These are phyloP conservation scores for Buathra laborator DNA, from an alignment of 2,888 invertebrate species.

Conservation along the genomic window DNA sequence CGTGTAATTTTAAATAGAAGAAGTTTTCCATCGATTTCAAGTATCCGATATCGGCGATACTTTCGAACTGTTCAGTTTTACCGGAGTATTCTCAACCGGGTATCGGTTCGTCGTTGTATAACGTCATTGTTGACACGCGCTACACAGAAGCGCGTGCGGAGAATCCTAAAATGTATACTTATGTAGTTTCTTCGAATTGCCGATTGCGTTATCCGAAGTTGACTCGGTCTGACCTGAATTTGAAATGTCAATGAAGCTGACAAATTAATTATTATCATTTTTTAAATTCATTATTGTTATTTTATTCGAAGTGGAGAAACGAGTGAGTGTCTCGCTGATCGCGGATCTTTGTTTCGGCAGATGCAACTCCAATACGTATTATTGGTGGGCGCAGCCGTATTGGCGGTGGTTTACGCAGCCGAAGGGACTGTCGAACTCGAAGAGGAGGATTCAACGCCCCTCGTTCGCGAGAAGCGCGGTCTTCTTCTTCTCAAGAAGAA, in stretches of 20 bases:
- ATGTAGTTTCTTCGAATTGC: background rate
- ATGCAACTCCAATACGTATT: constrained; percentile 71
- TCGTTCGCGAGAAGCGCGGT: constrained; percentile 71
- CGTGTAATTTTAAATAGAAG: background rate
- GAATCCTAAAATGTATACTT: constrained; percentile 2
- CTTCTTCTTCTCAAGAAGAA: constrained; percentile 72
- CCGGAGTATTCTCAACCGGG: background rate
- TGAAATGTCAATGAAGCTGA: background rate
- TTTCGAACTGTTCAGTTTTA: background rate
- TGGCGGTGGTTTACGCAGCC: constrained; percentile 71
- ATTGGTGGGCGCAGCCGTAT: constrained; percentile 61
- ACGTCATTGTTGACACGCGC: constrained; percentile 19
- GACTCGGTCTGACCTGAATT: background rate
- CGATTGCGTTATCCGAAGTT: background rate
- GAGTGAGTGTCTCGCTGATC: background rate
- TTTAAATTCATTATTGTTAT: background rate
- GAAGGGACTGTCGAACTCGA: constrained; percentile 1
- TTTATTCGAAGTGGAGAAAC: background rate
- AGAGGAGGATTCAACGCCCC: constrained; percentile 3
- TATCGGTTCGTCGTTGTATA: background rate
- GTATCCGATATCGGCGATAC: background rate
- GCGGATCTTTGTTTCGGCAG: constrained; percentile 51
- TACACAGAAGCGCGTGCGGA: background rate
- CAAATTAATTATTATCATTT: background rate
- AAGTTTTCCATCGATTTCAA: background rate